Conservation (phyloP, 2,888 invertebrate genomes). For the Cerastis leucographa region DNA sequence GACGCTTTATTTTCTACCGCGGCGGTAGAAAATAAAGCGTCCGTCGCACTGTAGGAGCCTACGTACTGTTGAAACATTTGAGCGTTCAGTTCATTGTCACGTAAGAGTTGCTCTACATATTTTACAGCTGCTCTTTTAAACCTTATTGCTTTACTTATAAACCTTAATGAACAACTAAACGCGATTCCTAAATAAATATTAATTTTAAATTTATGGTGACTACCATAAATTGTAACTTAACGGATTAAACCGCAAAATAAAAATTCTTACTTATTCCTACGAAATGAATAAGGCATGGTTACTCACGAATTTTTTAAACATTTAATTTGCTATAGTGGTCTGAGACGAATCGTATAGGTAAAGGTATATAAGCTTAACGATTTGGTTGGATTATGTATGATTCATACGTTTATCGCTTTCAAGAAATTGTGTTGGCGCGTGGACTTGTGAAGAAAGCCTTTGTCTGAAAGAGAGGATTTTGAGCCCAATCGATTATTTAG, state of each 20-base stretch:
- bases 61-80: constrained; percentile 13
- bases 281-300: constrained; percentile 74
- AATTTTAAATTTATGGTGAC: constrained; percentile 18
- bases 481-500: neutral
- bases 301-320: constrained; percentile 77
- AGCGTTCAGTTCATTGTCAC: constrained; percentile 14
- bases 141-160: neutral
- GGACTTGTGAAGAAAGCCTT: constrained; percentile 62
- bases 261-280: constrained; percentile 33
- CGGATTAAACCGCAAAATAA: constrained; percentile 37
- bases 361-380: constrained; percentile 67
- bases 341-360: constrained; percentile 72
- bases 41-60: neutral
- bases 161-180: constrained; percentile 15
- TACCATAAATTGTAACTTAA: no score
- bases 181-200: neutral
- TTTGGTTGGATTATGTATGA: constrained; percentile 75
- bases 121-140: neutral
- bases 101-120: constrained; percentile 13
- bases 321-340: constrained; percentile 74
- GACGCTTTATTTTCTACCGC: constrained; percentile 24
- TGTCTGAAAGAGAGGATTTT: constrained; percentile 23
- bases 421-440: constrained; percentile 67
- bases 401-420: constrained; percentile 72
- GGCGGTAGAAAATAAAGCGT: no score